A percentile compares a stretch with the other conserved stretches of the same genome.
phyloP scores from a whole-genome alignment of 2,888 invertebrate genomes.

The Cactoblastis cactorum region DNA sequence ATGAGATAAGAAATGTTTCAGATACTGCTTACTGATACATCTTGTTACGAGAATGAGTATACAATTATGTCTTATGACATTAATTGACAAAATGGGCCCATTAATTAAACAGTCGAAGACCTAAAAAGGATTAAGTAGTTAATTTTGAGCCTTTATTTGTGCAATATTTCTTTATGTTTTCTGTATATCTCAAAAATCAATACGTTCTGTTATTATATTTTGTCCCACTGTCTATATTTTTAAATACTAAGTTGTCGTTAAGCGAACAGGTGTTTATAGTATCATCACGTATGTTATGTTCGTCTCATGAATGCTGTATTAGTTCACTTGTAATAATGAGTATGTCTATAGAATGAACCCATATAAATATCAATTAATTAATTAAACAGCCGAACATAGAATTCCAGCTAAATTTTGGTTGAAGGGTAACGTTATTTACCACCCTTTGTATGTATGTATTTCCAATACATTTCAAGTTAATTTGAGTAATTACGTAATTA shows the following conservation, averaged over 20 bases:
- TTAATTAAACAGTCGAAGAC: slow-evolving; percentile 7
- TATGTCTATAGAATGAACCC: slow-evolving; percentile 1
- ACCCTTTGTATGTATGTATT: no score
- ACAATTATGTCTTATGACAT: slow-evolving; percentile 22
- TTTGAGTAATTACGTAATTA: no score
- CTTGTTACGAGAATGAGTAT: slow-evolving; percentile 28
- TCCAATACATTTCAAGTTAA: no score
- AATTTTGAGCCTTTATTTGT: background rate
- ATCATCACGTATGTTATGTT: background rate
- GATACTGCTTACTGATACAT: slow-evolving; percentile 26
- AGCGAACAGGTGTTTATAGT: background rate
- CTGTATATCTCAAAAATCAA: no score
- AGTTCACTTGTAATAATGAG: background rate
- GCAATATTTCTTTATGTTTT: no score
- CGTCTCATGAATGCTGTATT: background rate
- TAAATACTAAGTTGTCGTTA: background rate
- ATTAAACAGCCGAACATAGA: background rate
- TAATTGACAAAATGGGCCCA: slow-evolving; percentile 16
- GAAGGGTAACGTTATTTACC: background rate
- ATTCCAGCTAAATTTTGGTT: background rate
- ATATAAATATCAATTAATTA: slow-evolving; percentile 4
- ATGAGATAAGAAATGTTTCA: slow-evolving; percentile 45
- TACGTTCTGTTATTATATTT: no score
- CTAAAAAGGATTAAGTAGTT: background rate
- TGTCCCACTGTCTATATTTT: background rate